These are phyloP conservation scores for Microcebus ravelobensis DNA, from an alignment of 2,113 vertebrate species.

Conservation along the genomic window DNA sequence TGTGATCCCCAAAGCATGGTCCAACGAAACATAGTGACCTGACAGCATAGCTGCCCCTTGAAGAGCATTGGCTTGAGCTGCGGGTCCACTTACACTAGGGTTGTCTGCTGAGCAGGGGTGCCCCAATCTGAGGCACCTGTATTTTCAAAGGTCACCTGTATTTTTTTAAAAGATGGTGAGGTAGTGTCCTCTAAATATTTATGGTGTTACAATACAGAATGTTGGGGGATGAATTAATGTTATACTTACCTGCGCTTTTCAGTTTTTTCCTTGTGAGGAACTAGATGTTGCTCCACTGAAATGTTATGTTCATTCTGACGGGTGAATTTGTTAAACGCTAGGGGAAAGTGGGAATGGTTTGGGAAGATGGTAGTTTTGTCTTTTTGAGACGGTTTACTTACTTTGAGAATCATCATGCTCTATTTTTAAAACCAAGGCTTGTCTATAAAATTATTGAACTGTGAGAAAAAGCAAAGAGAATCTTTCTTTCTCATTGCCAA, in stretches of 20 bases:
- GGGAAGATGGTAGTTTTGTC: background rate
- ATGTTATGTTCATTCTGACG: background rate
- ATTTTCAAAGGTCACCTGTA: background rate
- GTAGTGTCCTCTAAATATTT: background rate
- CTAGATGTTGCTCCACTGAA: background rate
- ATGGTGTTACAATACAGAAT: background rate
- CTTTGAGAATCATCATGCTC: background rate
- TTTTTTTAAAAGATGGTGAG: background rate
- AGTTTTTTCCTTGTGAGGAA: background rate
- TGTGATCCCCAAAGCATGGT: background rate
- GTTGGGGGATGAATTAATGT: background rate
- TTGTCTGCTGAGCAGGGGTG: background rate
- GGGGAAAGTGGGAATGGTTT: background rate
- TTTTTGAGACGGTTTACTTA: background rate
- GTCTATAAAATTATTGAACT: background rate
- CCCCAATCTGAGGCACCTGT: no score
- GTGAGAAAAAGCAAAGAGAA: background rate
- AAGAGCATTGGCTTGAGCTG: background rate
- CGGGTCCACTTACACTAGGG: background rate
- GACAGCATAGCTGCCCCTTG: background rate
- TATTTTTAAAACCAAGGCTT: background rate
- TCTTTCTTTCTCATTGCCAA: background rate
- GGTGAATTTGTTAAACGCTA: background rate
- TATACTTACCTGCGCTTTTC: background rate
- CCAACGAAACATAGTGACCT: background rate